phyloP scores from a whole-genome alignment of 2,888 invertebrate species.

The Petrophora chlorosata region DNA sequence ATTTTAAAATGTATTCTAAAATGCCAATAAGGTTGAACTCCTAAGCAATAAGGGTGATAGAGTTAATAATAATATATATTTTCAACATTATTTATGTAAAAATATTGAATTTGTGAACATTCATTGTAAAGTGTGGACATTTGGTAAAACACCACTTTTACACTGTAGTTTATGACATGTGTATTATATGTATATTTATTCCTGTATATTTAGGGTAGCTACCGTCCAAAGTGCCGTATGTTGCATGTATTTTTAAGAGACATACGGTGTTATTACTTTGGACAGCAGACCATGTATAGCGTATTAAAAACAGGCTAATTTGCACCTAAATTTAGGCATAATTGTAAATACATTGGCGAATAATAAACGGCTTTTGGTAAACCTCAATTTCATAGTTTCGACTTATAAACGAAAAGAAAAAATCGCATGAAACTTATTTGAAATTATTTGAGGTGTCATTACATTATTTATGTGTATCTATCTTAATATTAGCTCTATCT shows the following conservation, averaged over 20 bases:
- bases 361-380: not conserved
- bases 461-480: constrained; percentile 1
- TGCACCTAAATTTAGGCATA: not conserved
- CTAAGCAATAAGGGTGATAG: constrained; percentile 13
- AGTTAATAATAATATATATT: constrained; percentile 24
- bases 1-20: not conserved
- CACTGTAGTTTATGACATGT: constrained; percentile 12
- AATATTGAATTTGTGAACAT: constrained; percentile 6
- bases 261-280: constrained; percentile 4
- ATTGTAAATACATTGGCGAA: constrained; percentile 9
- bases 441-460: not conserved
- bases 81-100: constrained; percentile 1
- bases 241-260: constrained; percentile 7
- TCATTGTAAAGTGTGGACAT: constrained; percentile 26
- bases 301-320: not conserved
- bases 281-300: not conserved
- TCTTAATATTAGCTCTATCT: constrained; percentile 18
- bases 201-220: constrained; percentile 1
- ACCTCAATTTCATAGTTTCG: not conserved
- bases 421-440: not conserved
- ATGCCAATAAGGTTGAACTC: constrained; percentile 10
- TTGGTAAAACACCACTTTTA: constrained; percentile 27
- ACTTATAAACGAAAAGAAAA: not conserved
- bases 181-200: constrained; percentile 9
- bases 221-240: constrained; percentile 5